Percentiles rank a stretch among this genome's conserved stretches.
phyloP scores from a whole-genome alignment of 2,888 invertebrate species.

The Loripinus fragilis region DNA sequence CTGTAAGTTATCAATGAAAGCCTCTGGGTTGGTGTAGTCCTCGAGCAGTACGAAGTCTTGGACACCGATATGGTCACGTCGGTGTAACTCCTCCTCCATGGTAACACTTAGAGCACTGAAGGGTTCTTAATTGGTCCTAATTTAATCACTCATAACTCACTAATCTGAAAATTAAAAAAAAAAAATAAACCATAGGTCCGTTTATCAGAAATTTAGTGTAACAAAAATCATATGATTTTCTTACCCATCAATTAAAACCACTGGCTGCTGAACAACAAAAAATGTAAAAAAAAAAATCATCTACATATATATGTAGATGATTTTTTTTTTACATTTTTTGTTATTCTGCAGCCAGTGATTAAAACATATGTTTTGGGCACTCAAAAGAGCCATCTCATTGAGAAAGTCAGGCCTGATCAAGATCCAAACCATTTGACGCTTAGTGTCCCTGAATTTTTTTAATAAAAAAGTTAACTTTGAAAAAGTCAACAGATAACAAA shows the following conservation, averaged over 20 bases:
- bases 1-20: slow-evolving; percentile 93
- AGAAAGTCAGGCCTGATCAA: too few relatives aligned
- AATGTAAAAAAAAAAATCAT: not conserved
- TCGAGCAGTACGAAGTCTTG: slow-evolving; percentile 96
- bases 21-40: slow-evolving; percentile 91
- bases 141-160: not conserved
- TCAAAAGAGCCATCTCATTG: too few relatives aligned
- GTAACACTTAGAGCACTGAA: not conserved
- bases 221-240: not conserved
- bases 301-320: too few relatives aligned
- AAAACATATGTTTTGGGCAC: too few relatives aligned
- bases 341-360: too few relatives aligned
- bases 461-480: too few relatives aligned
- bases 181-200: not conserved
- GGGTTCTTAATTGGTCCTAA: not conserved
- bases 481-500: too few relatives aligned
- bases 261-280: too few relatives aligned
- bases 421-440: too few relatives aligned
- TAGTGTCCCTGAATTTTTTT: too few relatives aligned
- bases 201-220: not conserved
- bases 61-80: slow-evolving; percentile 94
- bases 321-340: too few relatives aligned
- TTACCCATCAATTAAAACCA: not conserved
- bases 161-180: not conserved
- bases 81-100: slow-evolving; percentile 84